phyloP scores from a whole-genome alignment of 2,113 vertebrate genomes.

The Anarhynchus alexandrinus region DNA sequence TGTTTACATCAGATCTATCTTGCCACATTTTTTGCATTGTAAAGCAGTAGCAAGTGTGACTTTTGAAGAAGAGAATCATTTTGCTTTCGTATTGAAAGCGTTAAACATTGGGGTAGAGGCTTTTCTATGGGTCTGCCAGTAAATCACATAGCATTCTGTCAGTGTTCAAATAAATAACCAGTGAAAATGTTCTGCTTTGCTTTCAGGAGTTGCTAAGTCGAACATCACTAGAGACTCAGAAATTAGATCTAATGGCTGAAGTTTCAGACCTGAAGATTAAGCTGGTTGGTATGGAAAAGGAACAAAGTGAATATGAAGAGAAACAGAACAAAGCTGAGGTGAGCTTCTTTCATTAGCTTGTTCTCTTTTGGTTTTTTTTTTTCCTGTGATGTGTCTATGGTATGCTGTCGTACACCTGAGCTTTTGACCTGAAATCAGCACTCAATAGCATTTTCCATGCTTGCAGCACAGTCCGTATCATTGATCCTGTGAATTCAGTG shows the following conservation, averaged over 20 bases:
- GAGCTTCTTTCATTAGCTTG: not conserved
- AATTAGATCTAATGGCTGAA: constrained; percentile 91
- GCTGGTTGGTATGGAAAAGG: constrained; percentile 91
- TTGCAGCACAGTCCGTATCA: not conserved
- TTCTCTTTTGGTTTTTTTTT: not conserved
- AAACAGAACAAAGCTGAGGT: constrained; percentile 96
- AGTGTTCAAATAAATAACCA: not conserved
- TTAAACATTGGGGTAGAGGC: not conserved
- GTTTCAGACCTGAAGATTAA: constrained; percentile 94
- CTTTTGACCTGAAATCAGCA: not conserved
- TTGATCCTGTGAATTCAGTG: not conserved
- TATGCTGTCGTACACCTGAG: not conserved
- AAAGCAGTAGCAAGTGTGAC: not conserved
- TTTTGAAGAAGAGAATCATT: not conserved
- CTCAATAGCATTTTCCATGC: accelerated
- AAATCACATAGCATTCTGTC: not conserved
- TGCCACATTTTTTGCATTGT: not conserved
- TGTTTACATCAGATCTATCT: not conserved
- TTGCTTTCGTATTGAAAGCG: not conserved
- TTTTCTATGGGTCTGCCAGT: not conserved
- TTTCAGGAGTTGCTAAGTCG: constrained; percentile 90
- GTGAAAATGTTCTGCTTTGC: not conserved
- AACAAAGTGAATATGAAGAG: constrained; percentile 83
- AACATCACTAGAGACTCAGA: constrained; percentile 91
- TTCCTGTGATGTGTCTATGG: accelerated